A percentile compares a stretch with the other conserved stretches of the same genome.
Evolutionary conservation across 2,888 invertebrate species (phyloP).

Genomic region (Melieria omissa): DNA sequence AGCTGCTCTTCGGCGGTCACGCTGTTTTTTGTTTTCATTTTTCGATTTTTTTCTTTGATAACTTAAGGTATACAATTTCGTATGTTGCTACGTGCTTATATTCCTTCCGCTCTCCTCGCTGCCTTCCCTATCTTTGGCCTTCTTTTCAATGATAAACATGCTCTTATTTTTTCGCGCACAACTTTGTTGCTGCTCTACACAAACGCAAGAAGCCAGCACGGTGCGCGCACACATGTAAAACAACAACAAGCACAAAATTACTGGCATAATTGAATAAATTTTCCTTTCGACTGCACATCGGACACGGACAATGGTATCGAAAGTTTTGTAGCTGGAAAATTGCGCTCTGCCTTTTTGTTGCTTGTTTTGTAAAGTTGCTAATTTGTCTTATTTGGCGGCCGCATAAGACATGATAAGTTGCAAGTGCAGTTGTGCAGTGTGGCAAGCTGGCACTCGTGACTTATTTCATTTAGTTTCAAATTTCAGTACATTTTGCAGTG

Average conservation of each 20-base stretch:
- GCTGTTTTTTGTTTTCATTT: conserved; percentile 5
- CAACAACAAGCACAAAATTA: conserved; percentile 10
- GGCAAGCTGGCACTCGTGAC: no score
- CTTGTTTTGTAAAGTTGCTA: background rate
- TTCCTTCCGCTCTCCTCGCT: no score
- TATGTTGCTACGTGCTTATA: no score
- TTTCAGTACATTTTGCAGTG: no score
- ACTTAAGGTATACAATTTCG: background rate
- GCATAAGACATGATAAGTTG: no score
- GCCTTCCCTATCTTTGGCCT: no score
- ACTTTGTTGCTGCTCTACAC: background rate
- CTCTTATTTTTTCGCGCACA: conserved; percentile 2
- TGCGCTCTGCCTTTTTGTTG: background rate
- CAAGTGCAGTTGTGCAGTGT: no score
- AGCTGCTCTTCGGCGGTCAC: no score
- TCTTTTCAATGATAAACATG: conserved; percentile 9
- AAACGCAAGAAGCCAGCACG: background rate
- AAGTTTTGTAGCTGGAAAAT: conserved; percentile 15
- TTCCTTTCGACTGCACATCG: conserved; percentile 25
- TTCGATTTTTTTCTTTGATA: conserved; percentile 8
- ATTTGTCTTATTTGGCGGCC: background rate
- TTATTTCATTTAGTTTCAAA: no score
- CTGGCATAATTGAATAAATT: conserved; percentile 21
- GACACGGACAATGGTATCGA: conserved; percentile 20
- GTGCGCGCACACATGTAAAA: no score